Percentiles rank a stretch among this genome's conserved stretches.
These are phyloP conservation scores for Kryptopterus vitreolus DNA, from an alignment of 2,797 vertebrate genomes.

Conservation along the genomic window DNA sequence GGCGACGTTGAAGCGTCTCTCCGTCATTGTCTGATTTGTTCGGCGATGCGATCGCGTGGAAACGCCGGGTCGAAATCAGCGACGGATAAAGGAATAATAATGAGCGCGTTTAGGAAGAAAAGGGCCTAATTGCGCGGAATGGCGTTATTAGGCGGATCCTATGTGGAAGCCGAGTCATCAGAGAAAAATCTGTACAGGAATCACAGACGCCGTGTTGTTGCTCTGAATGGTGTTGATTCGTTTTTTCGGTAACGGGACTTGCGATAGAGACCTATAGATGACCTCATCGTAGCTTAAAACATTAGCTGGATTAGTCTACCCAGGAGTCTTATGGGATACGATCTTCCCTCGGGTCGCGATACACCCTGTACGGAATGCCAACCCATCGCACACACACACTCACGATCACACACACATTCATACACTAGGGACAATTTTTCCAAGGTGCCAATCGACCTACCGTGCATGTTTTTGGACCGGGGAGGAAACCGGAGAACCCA, in stretches of 20 bases:
- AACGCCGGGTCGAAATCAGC: background rate
- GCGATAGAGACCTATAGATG: too few species aligned
- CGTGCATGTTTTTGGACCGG: too few species aligned
- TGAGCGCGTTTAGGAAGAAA: background rate
- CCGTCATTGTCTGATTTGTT: background rate
- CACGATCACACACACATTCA: too few species aligned
- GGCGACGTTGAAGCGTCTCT: background rate
- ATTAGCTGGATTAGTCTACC: too few species aligned
- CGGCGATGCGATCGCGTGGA: background rate
- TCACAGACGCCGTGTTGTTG: background rate
- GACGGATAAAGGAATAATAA: constrained; percentile 18
- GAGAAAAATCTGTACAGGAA: background rate
- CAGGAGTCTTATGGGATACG: too few species aligned
- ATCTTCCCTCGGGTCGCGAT: too few species aligned
- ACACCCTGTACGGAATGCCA: too few species aligned
- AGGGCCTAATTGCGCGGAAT: background rate
- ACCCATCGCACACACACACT: too few species aligned
- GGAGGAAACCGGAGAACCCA: too few species aligned
- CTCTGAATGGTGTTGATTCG: background rate
- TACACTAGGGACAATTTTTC: too few species aligned
- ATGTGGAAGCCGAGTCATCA: background rate
- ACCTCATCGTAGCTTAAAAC: too few species aligned
- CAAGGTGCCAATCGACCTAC: too few species aligned
- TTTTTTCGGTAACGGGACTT: background rate
- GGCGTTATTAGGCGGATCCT: background rate